Evolutionary conservation across 2,888 invertebrate genomes (phyloP).

Genomic region (Crioceris asparagi): DNA sequence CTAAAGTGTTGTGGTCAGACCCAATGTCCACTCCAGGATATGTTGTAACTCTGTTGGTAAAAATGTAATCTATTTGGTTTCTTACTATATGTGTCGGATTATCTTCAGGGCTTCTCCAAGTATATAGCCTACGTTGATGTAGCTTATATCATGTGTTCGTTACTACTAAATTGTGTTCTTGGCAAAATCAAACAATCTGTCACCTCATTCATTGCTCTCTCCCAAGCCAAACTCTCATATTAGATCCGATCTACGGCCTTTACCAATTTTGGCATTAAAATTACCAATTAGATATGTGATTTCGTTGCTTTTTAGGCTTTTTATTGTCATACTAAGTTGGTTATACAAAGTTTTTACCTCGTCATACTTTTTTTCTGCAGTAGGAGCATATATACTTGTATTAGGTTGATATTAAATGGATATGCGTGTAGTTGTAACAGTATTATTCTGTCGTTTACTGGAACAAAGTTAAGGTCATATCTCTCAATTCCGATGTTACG

Average conservation of each 20-base stretch:
- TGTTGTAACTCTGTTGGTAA: too few species aligned
- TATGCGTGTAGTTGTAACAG: not conserved
- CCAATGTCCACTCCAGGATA: too few species aligned
- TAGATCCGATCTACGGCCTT: not conserved
- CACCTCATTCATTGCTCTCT: not conserved
- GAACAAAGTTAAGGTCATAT: not conserved
- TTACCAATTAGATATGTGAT: not conserved
- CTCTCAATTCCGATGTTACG: too few species aligned
- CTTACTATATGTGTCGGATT: too few species aligned
- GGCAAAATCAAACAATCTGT: too few species aligned
- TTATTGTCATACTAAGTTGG: not conserved
- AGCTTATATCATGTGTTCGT: too few species aligned
- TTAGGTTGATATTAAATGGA: slow-evolving; percentile 1
- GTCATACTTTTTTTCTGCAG: slow-evolving; percentile 2
- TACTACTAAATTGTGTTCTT: too few species aligned
- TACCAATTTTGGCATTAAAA: slow-evolving; percentile 1
- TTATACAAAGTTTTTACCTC: not conserved
- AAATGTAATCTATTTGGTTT: too few species aligned
- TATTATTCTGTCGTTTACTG: not conserved
- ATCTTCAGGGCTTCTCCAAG: too few species aligned
- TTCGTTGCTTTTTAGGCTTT: not conserved
- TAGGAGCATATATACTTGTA: not conserved
- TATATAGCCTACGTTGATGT: too few species aligned
- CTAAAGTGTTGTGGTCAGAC: too few species aligned
- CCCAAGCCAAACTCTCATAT: not conserved